Evolutionary conservation across 2,797 vertebrate genomes (phyloP), one percentile per base, ranked within the genome.

Genomic region (Capromys pilorides): DNA sequence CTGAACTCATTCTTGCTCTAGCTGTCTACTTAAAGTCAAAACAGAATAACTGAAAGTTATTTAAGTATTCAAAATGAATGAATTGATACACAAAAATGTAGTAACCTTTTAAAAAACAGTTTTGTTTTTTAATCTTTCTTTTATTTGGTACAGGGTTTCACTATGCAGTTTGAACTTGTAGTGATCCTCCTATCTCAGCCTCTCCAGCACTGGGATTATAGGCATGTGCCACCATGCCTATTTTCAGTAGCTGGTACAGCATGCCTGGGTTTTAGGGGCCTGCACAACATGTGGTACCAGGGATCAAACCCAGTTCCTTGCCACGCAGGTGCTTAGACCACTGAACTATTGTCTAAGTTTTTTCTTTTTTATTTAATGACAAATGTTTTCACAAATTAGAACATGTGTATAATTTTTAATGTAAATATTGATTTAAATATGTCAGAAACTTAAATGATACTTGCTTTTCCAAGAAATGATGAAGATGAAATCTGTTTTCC

Each of bases 351-450:
- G n/a, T n/a, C n/a, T n/a, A n/a, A n/a, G n/a, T n/a, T n/a, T n/a
- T n/a, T n/a, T n/a, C n/a, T n/a, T 88, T 69, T 95, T 54, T 39
- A 69, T 12, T 88, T 77, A 91, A 59, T 71, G 41, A 79, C 31
- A 83, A 84, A 94, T 67, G 41, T 14, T 33, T 92, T 77, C 57
- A 79, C 28, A 94, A 80, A 82, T 84, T 81, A 31, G 33, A 71
- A 28, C n/a, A 75, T 24, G 69, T 41, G 2, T 11, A 86, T 10
- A 51, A 86, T 83, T 91, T 94, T 41, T 81, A 94, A 83, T 79
- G 51, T 83, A 57, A 57, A 2, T 57, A 57, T 57, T 57, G 16
- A 57, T 57, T 57, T 57, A 57, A 57, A 82, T n/a, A n/a, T 86
- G 12, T 39, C 6, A 78, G 78, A 80, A 90, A 89, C 22, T 78